Percentiles rank a stretch among this genome's conserved stretches.
Evolutionary conservation across 2,797 vertebrate species (phyloP).

Genomic region (Scolopax bukidnonensis): DNA sequence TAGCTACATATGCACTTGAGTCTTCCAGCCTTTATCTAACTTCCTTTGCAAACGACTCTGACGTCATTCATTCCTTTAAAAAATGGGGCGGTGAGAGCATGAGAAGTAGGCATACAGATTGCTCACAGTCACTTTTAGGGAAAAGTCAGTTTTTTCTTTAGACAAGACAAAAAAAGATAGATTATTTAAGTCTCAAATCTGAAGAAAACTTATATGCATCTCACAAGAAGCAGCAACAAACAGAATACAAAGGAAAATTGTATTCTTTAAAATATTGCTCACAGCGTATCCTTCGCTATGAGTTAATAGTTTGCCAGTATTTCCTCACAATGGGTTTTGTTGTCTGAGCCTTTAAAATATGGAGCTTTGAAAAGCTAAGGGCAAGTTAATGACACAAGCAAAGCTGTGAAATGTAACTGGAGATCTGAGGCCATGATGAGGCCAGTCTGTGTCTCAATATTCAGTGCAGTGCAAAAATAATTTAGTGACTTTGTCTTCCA

Average conservation of each 20-base stretch:
- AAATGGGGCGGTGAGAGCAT: neutral
- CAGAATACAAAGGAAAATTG: neutral
- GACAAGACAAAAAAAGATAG: too few relatives aligned
- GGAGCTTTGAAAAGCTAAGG: constrained; percentile 7
- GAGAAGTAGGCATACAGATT: neutral
- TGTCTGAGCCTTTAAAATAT: neutral
- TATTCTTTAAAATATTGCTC: neutral
- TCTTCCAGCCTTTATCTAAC: neutral
- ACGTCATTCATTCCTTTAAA: neutral
- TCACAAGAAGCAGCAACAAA: neutral
- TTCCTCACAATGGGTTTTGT: neutral
- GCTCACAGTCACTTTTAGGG: neutral
- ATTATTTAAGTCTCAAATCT: neutral
- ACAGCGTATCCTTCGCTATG: neutral
- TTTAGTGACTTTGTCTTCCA: neutral
- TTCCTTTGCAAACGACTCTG: neutral
- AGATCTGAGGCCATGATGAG: constrained; percentile 3
- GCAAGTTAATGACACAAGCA: neutral
- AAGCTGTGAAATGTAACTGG: neutral
- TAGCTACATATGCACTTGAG: neutral
- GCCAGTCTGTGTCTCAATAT: neutral
- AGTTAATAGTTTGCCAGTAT: neutral
- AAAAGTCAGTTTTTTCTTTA: too few relatives aligned
- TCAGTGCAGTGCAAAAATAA: constrained; percentile 25
- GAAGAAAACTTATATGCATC: neutral